Conservation (phyloP, 2,888 invertebrate species). For the Drosophila robusta region DNA sequence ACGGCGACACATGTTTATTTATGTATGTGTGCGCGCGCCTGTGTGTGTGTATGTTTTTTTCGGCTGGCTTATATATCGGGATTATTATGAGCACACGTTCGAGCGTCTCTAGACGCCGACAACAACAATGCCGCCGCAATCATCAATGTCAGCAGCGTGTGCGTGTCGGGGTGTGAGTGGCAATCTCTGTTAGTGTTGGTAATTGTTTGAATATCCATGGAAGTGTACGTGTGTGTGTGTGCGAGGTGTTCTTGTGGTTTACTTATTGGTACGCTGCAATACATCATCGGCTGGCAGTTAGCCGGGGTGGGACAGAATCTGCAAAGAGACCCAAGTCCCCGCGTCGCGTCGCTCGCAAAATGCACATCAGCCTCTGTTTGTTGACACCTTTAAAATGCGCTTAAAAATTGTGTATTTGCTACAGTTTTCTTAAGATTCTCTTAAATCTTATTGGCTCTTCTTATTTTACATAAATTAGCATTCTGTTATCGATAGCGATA, state of each 20-base stretch:
- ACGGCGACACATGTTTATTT: conserved; percentile 81
- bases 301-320: conserved; percentile 11
- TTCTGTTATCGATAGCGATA: background rate
- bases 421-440: too few species aligned
- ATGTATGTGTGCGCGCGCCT: conserved; percentile 35
- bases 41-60: conserved; percentile 30
- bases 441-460: background rate
- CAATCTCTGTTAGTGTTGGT: conserved; percentile 64
- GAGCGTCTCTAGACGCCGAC: conserved; percentile 70
- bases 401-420: background rate
- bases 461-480: background rate
- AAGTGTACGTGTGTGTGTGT: conserved; percentile 20
- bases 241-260: conserved; percentile 62
- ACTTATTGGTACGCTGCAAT: conserved; percentile 75
- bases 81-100: conserved; percentile 81
- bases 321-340: background rate
- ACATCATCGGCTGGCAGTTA: conserved; percentile 72
- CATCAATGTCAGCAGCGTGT: conserved; percentile 70
- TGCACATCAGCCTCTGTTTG: conserved; percentile 27
- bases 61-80: conserved; percentile 54
- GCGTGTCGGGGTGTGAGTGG: conserved; percentile 5
- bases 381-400: conserved; percentile 35
- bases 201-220: conserved; percentile 59
- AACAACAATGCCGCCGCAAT: conserved; percentile 46
- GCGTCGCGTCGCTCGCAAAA: conserved; percentile 25